phyloP scores from a whole-genome alignment of 2,113 vertebrate species.

The Amphiprion percula region DNA sequence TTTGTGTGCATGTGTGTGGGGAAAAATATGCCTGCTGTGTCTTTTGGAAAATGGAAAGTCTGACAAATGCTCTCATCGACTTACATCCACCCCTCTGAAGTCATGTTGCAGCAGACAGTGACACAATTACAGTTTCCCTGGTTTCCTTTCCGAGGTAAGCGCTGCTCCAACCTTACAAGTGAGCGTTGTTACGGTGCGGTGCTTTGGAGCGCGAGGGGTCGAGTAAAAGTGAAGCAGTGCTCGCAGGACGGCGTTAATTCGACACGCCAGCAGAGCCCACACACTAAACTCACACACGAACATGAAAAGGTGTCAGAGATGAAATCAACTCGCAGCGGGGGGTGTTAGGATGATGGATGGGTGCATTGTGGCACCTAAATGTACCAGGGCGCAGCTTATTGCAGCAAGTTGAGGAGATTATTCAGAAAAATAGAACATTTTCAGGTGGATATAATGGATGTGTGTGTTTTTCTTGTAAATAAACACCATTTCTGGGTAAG shows the following conservation, averaged over 20 bases:
- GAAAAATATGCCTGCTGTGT: conserved; percentile 20
- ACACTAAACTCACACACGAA: conserved; percentile 39
- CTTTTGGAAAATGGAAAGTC: conserved; percentile 69
- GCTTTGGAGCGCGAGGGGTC: conserved; percentile 25
- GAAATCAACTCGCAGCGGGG: conserved; percentile 56
- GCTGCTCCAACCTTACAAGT: background rate
- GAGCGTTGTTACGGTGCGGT: conserved; percentile 42
- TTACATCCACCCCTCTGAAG: conserved; percentile 52
- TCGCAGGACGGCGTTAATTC: conserved; percentile 57
- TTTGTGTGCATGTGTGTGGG: background rate
- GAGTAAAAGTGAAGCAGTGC: conserved; percentile 18
- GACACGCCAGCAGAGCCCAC: conserved; percentile 50
- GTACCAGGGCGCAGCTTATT: conserved; percentile 38
- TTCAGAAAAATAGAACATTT: conserved; percentile 19
- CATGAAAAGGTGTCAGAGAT: conserved; percentile 71
- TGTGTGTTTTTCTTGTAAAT: conserved; percentile 7
- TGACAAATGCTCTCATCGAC: conserved; percentile 58
- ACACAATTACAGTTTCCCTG: conserved; percentile 51
- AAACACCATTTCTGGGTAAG: conserved; percentile 4
- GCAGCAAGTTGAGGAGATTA: conserved; percentile 39
- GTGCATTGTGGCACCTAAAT: conserved; percentile 36
- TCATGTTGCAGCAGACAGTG: conserved; percentile 41
- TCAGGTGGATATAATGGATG: conserved; percentile 3
- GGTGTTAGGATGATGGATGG: conserved; percentile 62
- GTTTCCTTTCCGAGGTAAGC: conserved; percentile 49